These are phyloP conservation scores for Tachysurus vachellii DNA, from an alignment of 2,113 vertebrate species.

Conservation along the genomic window DNA sequence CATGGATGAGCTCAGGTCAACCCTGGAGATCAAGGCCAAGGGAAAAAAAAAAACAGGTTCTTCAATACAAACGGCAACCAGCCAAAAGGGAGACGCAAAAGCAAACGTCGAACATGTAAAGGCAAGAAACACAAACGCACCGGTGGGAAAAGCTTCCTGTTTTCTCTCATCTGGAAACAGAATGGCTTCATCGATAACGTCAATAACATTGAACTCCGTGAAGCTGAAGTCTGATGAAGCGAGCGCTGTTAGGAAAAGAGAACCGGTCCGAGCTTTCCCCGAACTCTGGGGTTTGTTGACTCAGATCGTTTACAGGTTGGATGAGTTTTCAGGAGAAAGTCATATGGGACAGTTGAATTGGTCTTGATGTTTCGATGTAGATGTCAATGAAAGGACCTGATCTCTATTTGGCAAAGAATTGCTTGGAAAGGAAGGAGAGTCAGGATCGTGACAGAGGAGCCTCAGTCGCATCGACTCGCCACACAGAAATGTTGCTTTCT, in stretches of 20 bases:
- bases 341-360: not conserved
- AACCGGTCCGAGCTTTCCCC: not conserved
- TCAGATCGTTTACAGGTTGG: not conserved
- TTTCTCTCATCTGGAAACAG: not conserved
- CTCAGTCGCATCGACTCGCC: not conserved
- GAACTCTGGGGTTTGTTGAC: not conserved
- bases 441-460: not conserved
- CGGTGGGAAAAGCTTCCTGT: not conserved
- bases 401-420: not conserved
- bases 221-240: conserved; percentile 2
- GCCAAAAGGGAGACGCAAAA: not conserved
- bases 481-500: not conserved
- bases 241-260: not conserved
- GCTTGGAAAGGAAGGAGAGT: not conserved
- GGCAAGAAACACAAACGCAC: not conserved
- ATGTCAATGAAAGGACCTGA: not conserved
- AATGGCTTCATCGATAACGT: not conserved
- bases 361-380: not conserved
- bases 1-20: not conserved
- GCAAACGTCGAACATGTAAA: not conserved
- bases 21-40: not conserved
- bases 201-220: not conserved
- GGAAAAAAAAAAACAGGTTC: not conserved
- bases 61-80: not conserved
- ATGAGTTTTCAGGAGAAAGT: not conserved